Evolutionary conservation across 2,113 vertebrate genomes (phyloP), one percentile per base, ranked within the genome.

Genomic region (Nansenia antarctica): DNA sequence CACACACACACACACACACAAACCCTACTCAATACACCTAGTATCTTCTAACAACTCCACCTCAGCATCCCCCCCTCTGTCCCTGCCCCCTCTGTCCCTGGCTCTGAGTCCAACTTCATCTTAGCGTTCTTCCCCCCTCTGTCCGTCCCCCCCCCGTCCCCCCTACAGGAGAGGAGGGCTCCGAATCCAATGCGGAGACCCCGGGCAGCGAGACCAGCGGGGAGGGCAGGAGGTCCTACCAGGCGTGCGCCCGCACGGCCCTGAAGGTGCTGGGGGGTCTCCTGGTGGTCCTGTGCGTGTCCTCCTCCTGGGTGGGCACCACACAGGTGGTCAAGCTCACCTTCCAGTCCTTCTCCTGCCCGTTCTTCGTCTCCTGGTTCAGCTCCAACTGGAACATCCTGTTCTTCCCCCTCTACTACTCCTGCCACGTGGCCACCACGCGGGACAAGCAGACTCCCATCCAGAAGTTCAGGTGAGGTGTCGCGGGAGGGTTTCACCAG

Each of bases 311-410:
- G 95, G 95, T 99, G 20, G 98, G 97, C 83, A 98, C 95, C 88
- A 98, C 96, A 0, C 98, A 99, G 88, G 94, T 98, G 80, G 94
- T 98, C 74, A 97, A 98, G 90, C 94, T 98, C 83, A 97, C 97
- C 9, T 99, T 96, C 85, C 95, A 97, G 91, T 98, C 96, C 72
- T 98, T 99, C 90, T 96, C 98, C 89, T 98, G 96, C 79, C 97
- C 98, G 54, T 98, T 99, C 93, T 99, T 99, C 93, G 95, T 99
- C 90, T 98, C 97, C 82, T 99, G 98, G 97, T 99, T 99, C 93
- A 98, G 96, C 88, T 98, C 96, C 92, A 98, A 98, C 91, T 98
- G 98, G 98, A 99, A 99, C 90, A 97, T 99, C 88, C 93, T 99
- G 90, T 94, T 96, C 90, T 99, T 99, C 63, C 97, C 98, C 35